These are phyloP conservation scores for Smutsia temminckii DNA, from an alignment of 2,797 vertebrate species.

Conservation along the genomic window DNA sequence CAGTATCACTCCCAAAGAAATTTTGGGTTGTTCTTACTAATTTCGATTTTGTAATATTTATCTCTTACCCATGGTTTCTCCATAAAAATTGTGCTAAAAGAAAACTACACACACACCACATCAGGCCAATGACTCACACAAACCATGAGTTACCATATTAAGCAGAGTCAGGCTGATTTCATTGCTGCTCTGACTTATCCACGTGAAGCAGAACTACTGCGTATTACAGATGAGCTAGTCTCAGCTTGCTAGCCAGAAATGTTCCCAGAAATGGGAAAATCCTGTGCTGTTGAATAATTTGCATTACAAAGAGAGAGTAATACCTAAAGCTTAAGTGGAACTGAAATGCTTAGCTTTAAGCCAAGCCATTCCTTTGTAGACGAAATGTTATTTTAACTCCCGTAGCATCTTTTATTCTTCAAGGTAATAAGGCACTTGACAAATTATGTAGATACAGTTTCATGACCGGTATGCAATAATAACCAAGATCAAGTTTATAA, in stretches of 20 bases:
- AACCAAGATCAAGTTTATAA: conserved; percentile 26
- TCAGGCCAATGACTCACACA: neutral
- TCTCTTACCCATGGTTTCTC: neutral
- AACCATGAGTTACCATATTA: neutral
- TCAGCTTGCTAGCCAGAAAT: neutral
- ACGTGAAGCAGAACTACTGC: neutral
- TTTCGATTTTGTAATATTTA: conserved; percentile 39
- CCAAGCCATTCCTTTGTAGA: conserved; percentile 32
- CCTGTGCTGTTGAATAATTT: conserved; percentile 10
- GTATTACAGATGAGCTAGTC: neutral
- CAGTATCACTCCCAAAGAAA: neutral
- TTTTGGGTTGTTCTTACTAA: neutral
- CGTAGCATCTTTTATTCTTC: conserved; percentile 50
- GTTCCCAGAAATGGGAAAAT: conserved; percentile 50
- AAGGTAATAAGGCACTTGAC: conserved; percentile 27
- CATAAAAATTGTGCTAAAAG: neutral
- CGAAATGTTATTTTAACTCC: conserved; percentile 54
- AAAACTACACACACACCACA: neutral
- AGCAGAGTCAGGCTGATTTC: conserved; percentile 22
- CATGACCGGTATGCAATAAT: neutral
- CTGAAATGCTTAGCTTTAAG: conserved; percentile 64
- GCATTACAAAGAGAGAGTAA: conserved; percentile 64
- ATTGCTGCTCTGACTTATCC: neutral
- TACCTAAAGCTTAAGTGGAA: conserved; percentile 43
- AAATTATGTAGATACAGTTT: conserved; percentile 52